phyloP scores from a whole-genome alignment of 2,113 vertebrate species.

The Chlorodrepanis virens region DNA sequence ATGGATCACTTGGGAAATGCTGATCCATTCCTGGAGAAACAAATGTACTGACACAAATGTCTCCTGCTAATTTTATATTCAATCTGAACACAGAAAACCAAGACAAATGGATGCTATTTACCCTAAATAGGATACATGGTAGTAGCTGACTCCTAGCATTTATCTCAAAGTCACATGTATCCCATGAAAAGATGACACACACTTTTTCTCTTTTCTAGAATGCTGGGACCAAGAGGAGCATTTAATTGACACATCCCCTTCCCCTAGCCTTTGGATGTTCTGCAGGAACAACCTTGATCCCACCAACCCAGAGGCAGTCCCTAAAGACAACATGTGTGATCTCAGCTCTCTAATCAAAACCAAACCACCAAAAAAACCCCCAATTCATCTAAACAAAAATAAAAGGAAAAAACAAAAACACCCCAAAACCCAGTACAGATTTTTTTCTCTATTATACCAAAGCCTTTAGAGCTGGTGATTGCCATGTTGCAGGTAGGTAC shows the following conservation, averaged over 20 bases:
- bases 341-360: not conserved
- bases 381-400: not conserved
- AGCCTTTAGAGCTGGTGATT: not conserved
- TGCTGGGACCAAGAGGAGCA: not conserved
- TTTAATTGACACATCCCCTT: not conserved
- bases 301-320: not conserved
- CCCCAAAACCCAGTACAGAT: not conserved
- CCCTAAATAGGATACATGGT: not conserved
- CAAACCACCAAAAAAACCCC: not conserved
- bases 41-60: not conserved
- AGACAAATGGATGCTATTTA: not conserved
- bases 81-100: not conserved
- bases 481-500: not conserved
- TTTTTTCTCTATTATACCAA: not conserved
- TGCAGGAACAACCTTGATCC: not conserved
- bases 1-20: not conserved
- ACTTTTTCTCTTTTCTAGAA: not conserved
- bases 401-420: too few species aligned
- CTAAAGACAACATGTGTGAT: not conserved
- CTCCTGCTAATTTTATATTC: not conserved
- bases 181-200: not conserved
- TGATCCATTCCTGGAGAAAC: not conserved
- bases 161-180: not conserved
- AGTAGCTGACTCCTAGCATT: not conserved
- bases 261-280: not conserved